A percentile compares a stretch with the other conserved stretches of the same genome.
Conservation (phyloP, 2,797 vertebrate genomes). For the Columba guinea region DNA sequence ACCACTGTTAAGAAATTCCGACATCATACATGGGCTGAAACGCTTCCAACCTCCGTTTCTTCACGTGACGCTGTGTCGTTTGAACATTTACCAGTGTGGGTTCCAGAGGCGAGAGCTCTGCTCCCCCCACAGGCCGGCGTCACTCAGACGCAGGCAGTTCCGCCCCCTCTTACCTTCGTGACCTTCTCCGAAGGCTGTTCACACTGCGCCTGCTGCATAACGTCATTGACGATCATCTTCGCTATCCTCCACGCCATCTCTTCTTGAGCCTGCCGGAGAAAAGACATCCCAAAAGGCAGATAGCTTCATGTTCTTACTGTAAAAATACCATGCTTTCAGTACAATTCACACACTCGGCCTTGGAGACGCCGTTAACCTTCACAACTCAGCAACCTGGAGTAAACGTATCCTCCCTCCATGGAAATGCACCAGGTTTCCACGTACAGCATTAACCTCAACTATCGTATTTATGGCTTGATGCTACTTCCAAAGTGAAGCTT, state of each 20-base stretch:
- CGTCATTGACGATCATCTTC: constrained; percentile 98
- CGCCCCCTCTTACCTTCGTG: constrained; percentile 83
- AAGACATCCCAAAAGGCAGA: constrained; percentile 1
- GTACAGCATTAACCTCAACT: background rate
- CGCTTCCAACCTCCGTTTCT: background rate
- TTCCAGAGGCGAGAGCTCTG: background rate
- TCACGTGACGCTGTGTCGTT: background rate
- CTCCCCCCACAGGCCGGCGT: constrained; percentile 7
- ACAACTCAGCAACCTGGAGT: background rate
- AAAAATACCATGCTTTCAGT: background rate
- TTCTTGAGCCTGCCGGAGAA: constrained; percentile 87
- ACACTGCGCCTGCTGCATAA: constrained; percentile 92
- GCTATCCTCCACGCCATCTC: constrained; percentile 99
- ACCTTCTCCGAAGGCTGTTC: constrained; percentile 82
- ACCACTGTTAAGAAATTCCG: background rate
- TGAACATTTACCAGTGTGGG: background rate
- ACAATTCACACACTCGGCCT: background rate
- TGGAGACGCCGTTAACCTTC: fast-evolving
- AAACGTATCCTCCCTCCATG: fast-evolving
- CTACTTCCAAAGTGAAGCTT: background rate
- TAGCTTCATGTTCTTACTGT: background rate
- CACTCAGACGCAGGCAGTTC: background rate
- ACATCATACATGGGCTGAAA: background rate
- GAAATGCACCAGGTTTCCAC: background rate
- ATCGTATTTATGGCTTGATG: background rate